Evolutionary conservation across 2,797 vertebrate species (phyloP), one percentile per base, ranked within the genome.

Genomic region (Austrolebias charrua): DNA sequence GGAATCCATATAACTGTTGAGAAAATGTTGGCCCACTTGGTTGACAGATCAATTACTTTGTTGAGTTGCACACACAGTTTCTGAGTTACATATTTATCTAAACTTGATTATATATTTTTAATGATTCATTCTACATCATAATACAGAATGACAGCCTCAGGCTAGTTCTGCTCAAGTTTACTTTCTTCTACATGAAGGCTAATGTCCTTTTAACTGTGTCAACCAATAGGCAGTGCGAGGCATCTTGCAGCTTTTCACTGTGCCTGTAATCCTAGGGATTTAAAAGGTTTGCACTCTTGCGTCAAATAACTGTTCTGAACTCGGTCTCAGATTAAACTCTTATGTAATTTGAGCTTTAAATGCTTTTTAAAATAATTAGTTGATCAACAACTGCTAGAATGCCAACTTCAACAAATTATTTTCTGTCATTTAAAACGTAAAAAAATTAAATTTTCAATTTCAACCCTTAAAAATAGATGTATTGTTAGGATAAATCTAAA

Each of bases 231-330:
- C 73, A 69, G 62, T 69, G 76, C 76, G 61, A 67, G 63, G 57
- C 73, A 79, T 71, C 78, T 89, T 80, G 72, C 76, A 79, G 73
- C 33, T 85, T 63, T 65, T 79, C 33, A 35, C 74, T 69, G 59
- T 54, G 49, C 16, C 58, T 77, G 49, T 90, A 89, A 91, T 89
- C 82, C 54, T 15, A 42, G 29, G 67, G 83, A 81, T 84, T 89
- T 80, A 72, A 38, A 49, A 78, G 43, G 60, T 52, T 60, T 79
- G 61, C 40, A 44, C 67, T 63, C 28, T 47, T 59, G 69, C 50
- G 49, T 55, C 64, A 76, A 62, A 76, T 76, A 69, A 55, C 65
- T 48, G 42, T 52, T 48, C 51, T 68, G 35, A 58, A 14, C n/a
- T 28, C 13, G 18, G 20, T 24, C 35, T 20, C 19, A 31, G n/a